These are phyloP conservation scores for Donacobius atricapilla DNA, from an alignment of 2,113 vertebrate genomes.

Conservation along the genomic window DNA sequence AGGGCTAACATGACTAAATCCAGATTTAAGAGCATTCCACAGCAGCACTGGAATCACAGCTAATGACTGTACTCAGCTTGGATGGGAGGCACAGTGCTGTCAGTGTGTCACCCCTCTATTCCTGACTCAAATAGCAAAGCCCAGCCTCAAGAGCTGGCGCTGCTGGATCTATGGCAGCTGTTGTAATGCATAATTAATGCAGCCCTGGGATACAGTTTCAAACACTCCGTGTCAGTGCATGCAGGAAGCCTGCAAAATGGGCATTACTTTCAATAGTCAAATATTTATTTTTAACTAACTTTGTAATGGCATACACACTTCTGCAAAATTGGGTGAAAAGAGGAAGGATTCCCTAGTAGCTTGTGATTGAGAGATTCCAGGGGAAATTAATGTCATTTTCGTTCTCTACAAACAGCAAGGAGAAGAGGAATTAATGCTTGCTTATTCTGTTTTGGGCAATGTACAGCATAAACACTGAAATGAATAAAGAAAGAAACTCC, in stretches of 20 bases:
- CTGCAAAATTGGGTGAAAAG: neutral
- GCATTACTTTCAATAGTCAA: neutral
- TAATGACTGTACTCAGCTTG: neutral
- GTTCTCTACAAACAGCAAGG: neutral
- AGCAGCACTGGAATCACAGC: neutral
- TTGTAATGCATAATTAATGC: conserved; percentile 47
- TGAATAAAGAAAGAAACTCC: neutral
- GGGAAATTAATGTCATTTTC: neutral
- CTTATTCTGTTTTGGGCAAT: neutral
- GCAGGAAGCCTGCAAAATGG: neutral
- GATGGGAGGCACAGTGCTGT: neutral
- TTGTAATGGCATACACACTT: neutral
- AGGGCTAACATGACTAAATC: neutral
- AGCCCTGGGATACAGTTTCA: neutral
- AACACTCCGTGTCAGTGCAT: neutral
- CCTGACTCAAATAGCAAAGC: neutral
- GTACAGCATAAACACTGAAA: neutral
- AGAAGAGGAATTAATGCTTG: neutral
- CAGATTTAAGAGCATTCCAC: neutral
- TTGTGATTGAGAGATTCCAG: neutral
- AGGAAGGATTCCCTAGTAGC: neutral
- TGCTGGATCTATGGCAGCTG: conserved; percentile 31
- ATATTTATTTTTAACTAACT: neutral
- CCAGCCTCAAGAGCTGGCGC: neutral
- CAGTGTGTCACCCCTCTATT: neutral